Evolutionary conservation across 2,888 invertebrate genomes (phyloP).

Genomic region (Teleogryllus oceanicus): DNA sequence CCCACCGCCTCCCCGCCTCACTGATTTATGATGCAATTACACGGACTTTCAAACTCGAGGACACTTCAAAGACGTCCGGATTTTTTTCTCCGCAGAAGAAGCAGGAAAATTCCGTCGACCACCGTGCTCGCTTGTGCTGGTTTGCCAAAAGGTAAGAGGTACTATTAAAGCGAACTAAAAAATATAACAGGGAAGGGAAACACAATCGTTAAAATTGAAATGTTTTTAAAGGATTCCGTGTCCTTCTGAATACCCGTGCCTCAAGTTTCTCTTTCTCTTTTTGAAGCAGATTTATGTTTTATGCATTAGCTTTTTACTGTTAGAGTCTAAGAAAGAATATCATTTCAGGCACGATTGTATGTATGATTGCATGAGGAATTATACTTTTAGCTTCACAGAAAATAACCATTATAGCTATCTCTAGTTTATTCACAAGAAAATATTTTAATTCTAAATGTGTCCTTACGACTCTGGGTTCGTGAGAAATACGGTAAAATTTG

Average conservation of each 20-base stretch:
- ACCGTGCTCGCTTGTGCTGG: background rate
- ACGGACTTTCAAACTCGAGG: conserved; percentile 18
- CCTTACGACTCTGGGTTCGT: no score
- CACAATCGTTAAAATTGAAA: conserved; percentile 18
- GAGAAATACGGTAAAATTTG: no score
- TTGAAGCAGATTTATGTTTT: background rate
- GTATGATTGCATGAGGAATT: no score
- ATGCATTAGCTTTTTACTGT: background rate
- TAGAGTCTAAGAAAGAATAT: no score
- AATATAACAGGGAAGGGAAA: background rate
- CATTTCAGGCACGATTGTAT: no score
- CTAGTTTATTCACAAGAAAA: no score
- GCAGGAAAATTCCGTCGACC: background rate
- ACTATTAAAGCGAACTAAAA: background rate
- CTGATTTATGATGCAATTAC: conserved; percentile 18
- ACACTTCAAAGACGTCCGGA: background rate
- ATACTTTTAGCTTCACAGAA: no score
- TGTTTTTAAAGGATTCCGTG: no score
- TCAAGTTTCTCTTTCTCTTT: no score
- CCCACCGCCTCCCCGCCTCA: background rate
- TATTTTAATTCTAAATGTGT: no score
- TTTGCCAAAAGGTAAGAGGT: conserved; percentile 18
- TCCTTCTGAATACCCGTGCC: no score
- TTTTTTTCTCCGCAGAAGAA: background rate
- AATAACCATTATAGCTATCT: no score